Conservation (phyloP, 2,113 vertebrate species). For the Lampris incognitus region DNA sequence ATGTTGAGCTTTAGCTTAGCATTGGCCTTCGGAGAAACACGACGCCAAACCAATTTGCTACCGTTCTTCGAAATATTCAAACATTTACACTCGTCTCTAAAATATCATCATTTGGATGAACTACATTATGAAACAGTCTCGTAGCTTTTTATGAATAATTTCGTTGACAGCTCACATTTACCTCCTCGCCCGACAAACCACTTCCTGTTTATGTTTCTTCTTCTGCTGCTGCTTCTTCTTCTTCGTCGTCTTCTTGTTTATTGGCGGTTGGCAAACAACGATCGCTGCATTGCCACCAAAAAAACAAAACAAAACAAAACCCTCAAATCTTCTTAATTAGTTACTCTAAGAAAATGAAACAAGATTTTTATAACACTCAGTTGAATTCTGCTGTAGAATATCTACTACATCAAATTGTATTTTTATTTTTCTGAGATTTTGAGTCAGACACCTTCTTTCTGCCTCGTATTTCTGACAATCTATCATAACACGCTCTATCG, state of each 20-base stretch:
- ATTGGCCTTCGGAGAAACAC: conserved; percentile 46
- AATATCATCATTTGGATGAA: background rate
- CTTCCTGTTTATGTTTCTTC: conserved; percentile 75
- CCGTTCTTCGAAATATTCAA: background rate
- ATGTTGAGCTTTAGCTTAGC: conserved; percentile 56
- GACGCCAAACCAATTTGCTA: background rate
- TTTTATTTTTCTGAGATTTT: no score
- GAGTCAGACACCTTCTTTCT: no score
- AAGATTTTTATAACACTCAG: no score
- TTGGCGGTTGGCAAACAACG: no score
- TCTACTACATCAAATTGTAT: no score
- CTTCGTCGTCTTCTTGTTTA: no score
- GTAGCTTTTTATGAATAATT: accelerated
- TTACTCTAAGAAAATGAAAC: no score
- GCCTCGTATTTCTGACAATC: no score
- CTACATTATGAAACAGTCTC: background rate
- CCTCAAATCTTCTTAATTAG: background rate
- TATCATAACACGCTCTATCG: no score
- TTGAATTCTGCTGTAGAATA: no score
- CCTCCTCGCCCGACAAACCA: background rate
- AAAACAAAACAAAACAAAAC: background rate
- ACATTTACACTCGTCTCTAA: background rate
- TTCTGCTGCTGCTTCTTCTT: conserved; percentile 10
- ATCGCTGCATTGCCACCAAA: no score
- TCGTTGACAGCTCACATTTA: background rate